Percentiles rank a stretch among this genome's conserved stretches.
Conservation (phyloP, 1,140 invertebrate genomes). For the Drosophila albomicans region DNA sequence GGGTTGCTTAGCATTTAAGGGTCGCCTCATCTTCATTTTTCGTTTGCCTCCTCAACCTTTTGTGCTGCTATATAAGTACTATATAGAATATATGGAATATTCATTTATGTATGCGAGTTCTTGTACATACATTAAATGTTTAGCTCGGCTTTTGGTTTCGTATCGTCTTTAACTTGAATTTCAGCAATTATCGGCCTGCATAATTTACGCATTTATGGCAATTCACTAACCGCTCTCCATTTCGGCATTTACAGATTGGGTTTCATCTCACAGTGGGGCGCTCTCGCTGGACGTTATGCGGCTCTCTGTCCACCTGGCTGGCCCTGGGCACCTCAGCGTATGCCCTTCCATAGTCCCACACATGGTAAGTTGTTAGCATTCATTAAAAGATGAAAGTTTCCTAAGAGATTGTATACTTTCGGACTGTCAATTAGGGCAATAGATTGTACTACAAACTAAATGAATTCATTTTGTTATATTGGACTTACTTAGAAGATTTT, state of each 20-base stretch:
- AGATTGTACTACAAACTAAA: no score
- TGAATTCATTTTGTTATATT: no score
- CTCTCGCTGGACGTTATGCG: slow-evolving; percentile 88
- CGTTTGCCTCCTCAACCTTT: slow-evolving; percentile 14
- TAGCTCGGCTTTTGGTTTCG: slow-evolving; percentile 46
- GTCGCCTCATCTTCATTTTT: slow-evolving; percentile 46
- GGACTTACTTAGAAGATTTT: no score
- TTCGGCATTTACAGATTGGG: slow-evolving; percentile 89
- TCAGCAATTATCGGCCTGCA: slow-evolving; percentile 54
- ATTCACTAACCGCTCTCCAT: slow-evolving; percentile 51
- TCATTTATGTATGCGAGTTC: background rate
- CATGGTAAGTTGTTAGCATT: slow-evolving; percentile 78
- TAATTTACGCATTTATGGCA: slow-evolving; percentile 68
- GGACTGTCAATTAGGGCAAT: no score
- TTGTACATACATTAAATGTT: slow-evolving; percentile 38
- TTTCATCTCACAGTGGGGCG: slow-evolving; percentile 92
- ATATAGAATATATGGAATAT: slow-evolving; percentile 8
- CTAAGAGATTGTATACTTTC: no score
- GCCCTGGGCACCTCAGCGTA: slow-evolving; percentile 86
- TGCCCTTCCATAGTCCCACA: slow-evolving; percentile 84
- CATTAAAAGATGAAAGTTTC: background rate
- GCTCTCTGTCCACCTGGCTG: slow-evolving; percentile 87
- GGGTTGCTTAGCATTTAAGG: slow-evolving; percentile 66
- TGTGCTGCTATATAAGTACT: slow-evolving; percentile 21
- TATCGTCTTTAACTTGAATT: slow-evolving; percentile 36